These are phyloP conservation scores for Halesus radiatus DNA, from an alignment of 1,140 invertebrate species.

Conservation along the genomic window DNA sequence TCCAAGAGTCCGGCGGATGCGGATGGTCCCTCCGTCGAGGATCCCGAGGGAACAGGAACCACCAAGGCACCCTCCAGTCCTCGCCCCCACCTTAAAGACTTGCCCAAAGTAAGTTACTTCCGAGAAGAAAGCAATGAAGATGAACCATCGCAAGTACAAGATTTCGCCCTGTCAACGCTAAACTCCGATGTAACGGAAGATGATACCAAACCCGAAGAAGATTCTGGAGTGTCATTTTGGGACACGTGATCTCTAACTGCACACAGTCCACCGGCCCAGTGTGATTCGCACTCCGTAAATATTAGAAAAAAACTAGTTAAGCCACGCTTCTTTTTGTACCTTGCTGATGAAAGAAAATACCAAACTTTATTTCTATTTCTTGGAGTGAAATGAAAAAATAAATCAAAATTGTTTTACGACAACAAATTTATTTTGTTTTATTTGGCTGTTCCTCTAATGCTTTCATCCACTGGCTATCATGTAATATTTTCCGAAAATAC, in stretches of 20 bases:
- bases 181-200: conserved; percentile 22
- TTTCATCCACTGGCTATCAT: neutral
- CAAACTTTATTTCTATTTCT: neutral
- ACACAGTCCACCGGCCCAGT: neutral
- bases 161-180: conserved; percentile 14
- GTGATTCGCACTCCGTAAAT: conserved; percentile 1
- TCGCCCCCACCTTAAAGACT: conserved; percentile 60
- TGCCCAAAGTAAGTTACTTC: conserved; percentile 63
- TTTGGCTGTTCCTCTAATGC: conserved; percentile 35
- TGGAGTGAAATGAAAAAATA: conserved; percentile 44
- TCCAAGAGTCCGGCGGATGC: conserved; percentile 59
- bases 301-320: conserved; percentile 4
- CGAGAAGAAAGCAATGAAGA: conserved; percentile 57
- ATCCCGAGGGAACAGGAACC: conserved; percentile 59
- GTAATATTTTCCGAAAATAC: neutral
- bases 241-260: conserved; percentile 12
- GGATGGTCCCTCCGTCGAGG: neutral
- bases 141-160: neutral
- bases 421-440: conserved; percentile 48
- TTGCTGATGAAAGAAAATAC: conserved; percentile 17
- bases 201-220: conserved; percentile 21
- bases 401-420: conserved; percentile 54
- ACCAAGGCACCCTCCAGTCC: conserved; percentile 36
- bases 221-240: conserved; percentile 46
- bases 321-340: conserved; percentile 28